These are phyloP conservation scores for Coremacera marginata DNA, from an alignment of 2,888 invertebrate species.

Conservation along the genomic window DNA sequence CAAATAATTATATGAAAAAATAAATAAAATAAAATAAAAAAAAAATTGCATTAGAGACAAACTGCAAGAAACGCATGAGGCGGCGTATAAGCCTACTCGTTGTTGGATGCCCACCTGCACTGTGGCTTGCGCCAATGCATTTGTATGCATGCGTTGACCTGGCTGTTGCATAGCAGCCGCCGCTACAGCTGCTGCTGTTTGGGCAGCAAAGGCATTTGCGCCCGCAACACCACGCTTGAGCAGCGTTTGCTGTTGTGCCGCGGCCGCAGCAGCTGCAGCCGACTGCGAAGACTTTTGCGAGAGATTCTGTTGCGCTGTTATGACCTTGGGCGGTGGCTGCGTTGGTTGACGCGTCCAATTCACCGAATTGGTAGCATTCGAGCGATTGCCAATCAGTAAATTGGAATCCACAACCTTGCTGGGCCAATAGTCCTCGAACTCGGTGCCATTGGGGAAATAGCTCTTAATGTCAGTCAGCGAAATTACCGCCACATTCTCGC, in stretches of 20 bases:
- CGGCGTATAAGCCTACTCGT: conserved; percentile 45
- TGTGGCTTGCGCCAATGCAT: conserved; percentile 67
- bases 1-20: conserved; percentile 21
- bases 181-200: conserved; percentile 60
- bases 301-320: conserved; percentile 55
- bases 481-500: conserved; percentile 91
- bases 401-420: conserved; percentile 88
- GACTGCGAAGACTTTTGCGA: conserved; percentile 59
- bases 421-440: conserved; percentile 95
- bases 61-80: conserved; percentile 26
- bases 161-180: conserved; percentile 66
- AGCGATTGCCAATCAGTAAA: conserved; percentile 79
- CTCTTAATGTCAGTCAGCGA: conserved; percentile 91
- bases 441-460: conserved; percentile 89
- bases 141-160: conserved; percentile 57
- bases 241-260: conserved; percentile 57
- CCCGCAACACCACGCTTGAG: conserved; percentile 57
- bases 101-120: conserved; percentile 62
- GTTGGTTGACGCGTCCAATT: conserved; percentile 86
- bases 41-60: conserved; percentile 29
- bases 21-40: conserved; percentile 52
- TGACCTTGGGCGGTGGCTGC: conserved; percentile 74
- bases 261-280: conserved; percentile 54
- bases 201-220: conserved; percentile 39
- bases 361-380: conserved; percentile 72